These are phyloP conservation scores for Harpalus rufipes DNA, from an alignment of 2,888 invertebrate species.

Conservation along the genomic window DNA sequence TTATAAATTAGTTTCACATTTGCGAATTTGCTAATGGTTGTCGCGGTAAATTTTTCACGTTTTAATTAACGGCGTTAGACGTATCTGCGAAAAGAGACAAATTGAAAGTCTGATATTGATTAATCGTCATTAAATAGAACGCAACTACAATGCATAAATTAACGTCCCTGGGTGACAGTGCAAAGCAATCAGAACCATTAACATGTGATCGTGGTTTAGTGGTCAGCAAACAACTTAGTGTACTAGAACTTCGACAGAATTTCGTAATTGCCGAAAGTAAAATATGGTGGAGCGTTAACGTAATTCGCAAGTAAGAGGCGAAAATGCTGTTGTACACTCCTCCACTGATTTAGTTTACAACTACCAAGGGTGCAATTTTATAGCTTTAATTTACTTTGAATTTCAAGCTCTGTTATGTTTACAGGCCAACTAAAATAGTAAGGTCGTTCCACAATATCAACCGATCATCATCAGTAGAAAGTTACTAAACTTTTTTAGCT, in stretches of 20 bases:
- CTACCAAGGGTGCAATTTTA: too few relatives aligned
- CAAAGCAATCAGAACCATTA: not conserved
- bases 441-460: too few relatives aligned
- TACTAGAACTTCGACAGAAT: not conserved
- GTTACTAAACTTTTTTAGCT: too few relatives aligned
- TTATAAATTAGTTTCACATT: slow-evolving; percentile 22
- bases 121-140: not conserved
- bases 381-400: too few relatives aligned
- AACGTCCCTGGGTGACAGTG: not conserved
- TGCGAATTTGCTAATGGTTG: slow-evolving; percentile 4
- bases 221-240: not conserved
- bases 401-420: too few relatives aligned
- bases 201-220: not conserved
- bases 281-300: not conserved
- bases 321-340: too few relatives aligned
- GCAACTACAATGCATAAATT: not conserved
- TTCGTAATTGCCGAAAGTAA: not conserved
- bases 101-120: not conserved
- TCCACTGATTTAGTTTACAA: too few relatives aligned
- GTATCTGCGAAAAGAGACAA: not conserved
- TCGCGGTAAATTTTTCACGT: slow-evolving; percentile 10
- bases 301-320: not conserved
- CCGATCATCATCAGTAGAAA: too few relatives aligned
- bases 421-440: too few relatives aligned
- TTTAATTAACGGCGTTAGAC: not conserved